These are phyloP conservation scores for Alosa sapidissima DNA, from an alignment of 2,797 vertebrate species.

Conservation along the genomic window DNA sequence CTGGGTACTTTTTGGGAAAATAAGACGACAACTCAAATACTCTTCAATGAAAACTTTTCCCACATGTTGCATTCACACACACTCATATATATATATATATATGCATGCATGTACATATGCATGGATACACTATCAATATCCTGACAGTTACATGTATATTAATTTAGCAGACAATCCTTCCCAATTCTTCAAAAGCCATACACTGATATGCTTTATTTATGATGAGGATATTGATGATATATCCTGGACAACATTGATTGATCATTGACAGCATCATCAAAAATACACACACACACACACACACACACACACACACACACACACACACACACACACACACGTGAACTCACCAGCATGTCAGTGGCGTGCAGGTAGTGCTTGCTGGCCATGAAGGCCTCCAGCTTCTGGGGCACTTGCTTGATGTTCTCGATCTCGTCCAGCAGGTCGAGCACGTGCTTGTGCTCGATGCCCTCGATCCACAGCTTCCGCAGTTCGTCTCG, in stretches of 20 bases:
- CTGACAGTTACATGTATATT: too few species aligned
- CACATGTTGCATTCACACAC: not conserved
- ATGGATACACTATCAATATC: not conserved
- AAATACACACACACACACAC: constrained; percentile 6
- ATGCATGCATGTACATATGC: too few species aligned
- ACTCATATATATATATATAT: not conserved
- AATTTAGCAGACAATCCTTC: not conserved
- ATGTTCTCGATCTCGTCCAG: constrained; percentile 98
- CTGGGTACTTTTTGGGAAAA: not conserved
- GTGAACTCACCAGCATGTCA: constrained; percentile 92
- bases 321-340: too few species aligned
- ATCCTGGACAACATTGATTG: too few species aligned
- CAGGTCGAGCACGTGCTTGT: constrained; percentile 95
- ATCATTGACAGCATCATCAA: not conserved
- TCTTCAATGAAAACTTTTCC: not conserved
- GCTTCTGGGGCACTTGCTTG: constrained; percentile 93
- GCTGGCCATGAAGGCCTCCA: constrained; percentile 93
- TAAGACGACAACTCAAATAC: not conserved
- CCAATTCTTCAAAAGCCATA: not conserved
- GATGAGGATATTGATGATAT: not conserved
- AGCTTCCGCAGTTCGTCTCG: constrained; percentile 94
- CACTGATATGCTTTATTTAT: not conserved
- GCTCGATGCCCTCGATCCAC: constrained; percentile 98
- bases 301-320: too few species aligned
- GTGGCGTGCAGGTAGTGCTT: constrained; percentile 96